phyloP scores from a whole-genome alignment of 2,888 invertebrate genomes.

The Pseudococcus viburni region DNA sequence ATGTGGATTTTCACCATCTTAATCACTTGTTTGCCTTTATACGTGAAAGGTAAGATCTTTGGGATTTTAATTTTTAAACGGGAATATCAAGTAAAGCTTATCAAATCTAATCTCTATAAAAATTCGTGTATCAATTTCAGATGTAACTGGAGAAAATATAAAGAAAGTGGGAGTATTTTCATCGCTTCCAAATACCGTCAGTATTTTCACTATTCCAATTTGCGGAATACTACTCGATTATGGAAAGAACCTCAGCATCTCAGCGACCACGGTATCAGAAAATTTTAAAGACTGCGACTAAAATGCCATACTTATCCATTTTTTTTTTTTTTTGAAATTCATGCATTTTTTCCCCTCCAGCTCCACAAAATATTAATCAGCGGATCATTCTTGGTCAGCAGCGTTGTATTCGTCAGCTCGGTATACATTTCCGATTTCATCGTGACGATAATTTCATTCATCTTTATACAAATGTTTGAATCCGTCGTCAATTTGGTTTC shows the following conservation, averaged over 20 bases:
- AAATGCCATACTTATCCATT: too few species aligned
- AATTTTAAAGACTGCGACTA: too few species aligned
- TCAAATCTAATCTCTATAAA: too few species aligned
- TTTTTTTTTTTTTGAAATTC: too few species aligned
- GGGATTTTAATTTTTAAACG: background rate
- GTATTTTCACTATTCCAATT: background rate
- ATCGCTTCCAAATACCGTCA: background rate
- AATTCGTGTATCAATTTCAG: background rate
- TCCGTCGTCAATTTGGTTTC: background rate
- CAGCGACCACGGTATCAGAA: background rate
- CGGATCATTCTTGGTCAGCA: background rate
- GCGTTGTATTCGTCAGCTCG: background rate
- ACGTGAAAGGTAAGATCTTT: slow-evolving; percentile 49
- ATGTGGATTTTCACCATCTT: slow-evolving; percentile 40
- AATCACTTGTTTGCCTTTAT: slow-evolving; percentile 12
- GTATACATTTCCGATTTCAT: background rate
- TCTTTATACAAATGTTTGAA: background rate
- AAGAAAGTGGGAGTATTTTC: background rate
- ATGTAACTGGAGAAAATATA: background rate
- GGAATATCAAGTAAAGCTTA: background rate
- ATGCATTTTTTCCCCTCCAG: background rate
- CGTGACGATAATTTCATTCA: background rate
- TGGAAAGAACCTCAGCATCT: background rate
- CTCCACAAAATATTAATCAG: background rate
- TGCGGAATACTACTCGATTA: background rate